Percentiles rank a stretch among this genome's conserved stretches.
These are phyloP conservation scores for Indicator indicator DNA, from an alignment of 2,113 vertebrate genomes.

Conservation along the genomic window DNA sequence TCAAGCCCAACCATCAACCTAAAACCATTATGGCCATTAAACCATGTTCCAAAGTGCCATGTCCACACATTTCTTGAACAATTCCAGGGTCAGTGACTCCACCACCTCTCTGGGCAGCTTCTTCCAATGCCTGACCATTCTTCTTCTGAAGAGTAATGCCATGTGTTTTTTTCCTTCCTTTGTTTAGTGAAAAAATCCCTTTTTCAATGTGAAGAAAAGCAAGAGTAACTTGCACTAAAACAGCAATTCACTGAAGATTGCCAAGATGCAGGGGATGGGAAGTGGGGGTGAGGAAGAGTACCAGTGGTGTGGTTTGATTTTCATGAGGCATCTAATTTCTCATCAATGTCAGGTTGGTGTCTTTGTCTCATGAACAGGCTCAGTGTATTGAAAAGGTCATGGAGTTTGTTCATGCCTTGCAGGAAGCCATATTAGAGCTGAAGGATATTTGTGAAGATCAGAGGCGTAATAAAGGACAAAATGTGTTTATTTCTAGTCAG, in stretches of 20 bases:
- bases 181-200: not conserved
- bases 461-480: not conserved
- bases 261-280: not conserved
- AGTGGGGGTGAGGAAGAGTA: not conserved
- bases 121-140: no score
- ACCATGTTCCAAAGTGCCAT: no score
- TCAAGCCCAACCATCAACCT: no score
- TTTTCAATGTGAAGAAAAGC: not conserved
- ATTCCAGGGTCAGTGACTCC: no score
- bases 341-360: not conserved
- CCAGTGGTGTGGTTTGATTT: not conserved
- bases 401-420: slow-evolving; percentile 1
- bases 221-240: not conserved
- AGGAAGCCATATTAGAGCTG: not conserved
- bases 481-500: not conserved
- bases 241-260: not conserved
- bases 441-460: slow-evolving; percentile 28
- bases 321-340: not conserved
- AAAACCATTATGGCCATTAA: no score
- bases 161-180: not conserved
- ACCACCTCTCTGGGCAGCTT: no score
- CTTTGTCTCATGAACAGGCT: not conserved
- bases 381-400: slow-evolving; percentile 5
- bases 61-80: no score
- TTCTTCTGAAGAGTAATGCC: not conserved